Evolutionary conservation across 92 coral and sea anemone species (phyloP).

Genomic region (Phenganax stokvisi): DNA sequence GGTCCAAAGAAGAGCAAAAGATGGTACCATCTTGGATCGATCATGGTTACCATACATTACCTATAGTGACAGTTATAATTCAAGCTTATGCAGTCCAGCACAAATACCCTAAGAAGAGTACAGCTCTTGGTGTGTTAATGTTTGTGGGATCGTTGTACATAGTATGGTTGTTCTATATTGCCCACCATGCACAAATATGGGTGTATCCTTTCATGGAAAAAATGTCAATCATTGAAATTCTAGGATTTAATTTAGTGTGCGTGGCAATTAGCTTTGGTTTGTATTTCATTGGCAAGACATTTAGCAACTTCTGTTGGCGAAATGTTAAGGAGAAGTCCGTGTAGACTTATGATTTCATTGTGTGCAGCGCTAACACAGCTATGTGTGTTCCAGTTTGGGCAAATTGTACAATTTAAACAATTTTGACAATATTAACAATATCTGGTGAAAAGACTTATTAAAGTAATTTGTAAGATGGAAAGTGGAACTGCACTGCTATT

Average conservation of each 20-base stretch:
- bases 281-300: conserved; percentile 67
- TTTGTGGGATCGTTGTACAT: conserved; percentile 56
- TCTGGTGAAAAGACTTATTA: no score
- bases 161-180: conserved; percentile 81
- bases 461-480: no score
- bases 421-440: no score
- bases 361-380: not conserved
- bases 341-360: not conserved
- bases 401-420: no score
- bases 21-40: conserved; percentile 70
- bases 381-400: no score
- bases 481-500: no score
- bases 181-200: conserved; percentile 69
- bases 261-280: conserved; percentile 47
- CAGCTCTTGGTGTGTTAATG: conserved; percentile 56
- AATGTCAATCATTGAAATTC: conserved; percentile 51
- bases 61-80: conserved; percentile 53
- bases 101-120: conserved; percentile 59
- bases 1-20: conserved; percentile 57
- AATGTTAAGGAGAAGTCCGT: not conserved
- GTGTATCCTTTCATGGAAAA: conserved; percentile 86
- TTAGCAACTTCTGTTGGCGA: conserved; percentile 39
- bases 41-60: conserved; percentile 82
- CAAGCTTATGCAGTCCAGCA: conserved; percentile 67
- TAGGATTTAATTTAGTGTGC: conserved; percentile 55